Conservation (phyloP, 2,888 invertebrate species). For the Neoascia interrupta region DNA sequence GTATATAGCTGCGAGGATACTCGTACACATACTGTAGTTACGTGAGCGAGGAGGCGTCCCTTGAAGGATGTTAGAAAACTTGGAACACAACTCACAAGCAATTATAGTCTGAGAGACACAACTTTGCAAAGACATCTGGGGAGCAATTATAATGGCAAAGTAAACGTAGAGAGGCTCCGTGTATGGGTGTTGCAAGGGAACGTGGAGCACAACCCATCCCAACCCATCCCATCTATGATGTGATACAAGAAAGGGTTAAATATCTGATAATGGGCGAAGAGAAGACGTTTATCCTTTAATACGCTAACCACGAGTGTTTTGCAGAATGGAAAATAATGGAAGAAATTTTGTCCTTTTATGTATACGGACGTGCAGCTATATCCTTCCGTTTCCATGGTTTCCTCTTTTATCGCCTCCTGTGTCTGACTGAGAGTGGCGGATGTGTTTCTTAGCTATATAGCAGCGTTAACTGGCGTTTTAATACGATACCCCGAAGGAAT, state of each 20-base stretch:
- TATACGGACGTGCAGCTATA: slow-evolving; percentile 18
- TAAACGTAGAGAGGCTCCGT: slow-evolving; percentile 8
- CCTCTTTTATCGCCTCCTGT: slow-evolving; percentile 3
- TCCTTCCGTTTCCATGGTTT: slow-evolving; percentile 1
- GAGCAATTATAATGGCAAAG: slow-evolving; percentile 58
- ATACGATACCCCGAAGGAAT: background rate
- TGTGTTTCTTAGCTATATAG: background rate
- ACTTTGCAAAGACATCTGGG: slow-evolving; percentile 48
- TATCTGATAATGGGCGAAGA: slow-evolving; percentile 37
- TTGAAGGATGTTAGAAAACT: slow-evolving; percentile 51
- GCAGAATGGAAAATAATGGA: slow-evolving; percentile 15
- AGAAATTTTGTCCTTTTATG: slow-evolving; percentile 5
- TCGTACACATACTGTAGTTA: background rate
- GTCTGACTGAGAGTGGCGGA: background rate
- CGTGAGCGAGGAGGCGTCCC: slow-evolving; percentile 33
- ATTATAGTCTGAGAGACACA: slow-evolving; percentile 44
- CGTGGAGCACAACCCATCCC: too few relatives aligned
- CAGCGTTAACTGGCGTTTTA: slow-evolving; percentile 19
- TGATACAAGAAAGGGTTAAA: slow-evolving; percentile 34
- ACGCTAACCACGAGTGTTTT: slow-evolving; percentile 22
- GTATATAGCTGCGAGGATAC: background rate
- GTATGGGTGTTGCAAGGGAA: background rate
- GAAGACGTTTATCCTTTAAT: slow-evolving; percentile 39
- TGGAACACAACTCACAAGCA: slow-evolving; percentile 50
- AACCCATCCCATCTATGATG: background rate